Percentiles rank a stretch among this genome's conserved stretches.
Evolutionary conservation across 2,113 vertebrate species (phyloP).

Genomic region (Psephotus haematonotus): DNA sequence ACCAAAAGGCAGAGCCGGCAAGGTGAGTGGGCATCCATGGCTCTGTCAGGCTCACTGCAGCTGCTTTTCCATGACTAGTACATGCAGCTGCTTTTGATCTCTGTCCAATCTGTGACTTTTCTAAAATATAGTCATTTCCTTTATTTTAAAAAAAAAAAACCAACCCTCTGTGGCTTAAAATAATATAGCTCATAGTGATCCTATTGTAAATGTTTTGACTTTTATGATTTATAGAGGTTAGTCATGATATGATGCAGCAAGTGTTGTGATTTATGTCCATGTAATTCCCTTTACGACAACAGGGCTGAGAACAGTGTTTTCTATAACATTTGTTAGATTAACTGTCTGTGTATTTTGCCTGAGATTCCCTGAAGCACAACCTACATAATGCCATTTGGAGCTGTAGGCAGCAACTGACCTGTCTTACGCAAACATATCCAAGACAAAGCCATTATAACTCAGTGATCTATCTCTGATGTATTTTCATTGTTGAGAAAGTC

Average conservation of each 20-base stretch:
- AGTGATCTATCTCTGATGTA: background rate
- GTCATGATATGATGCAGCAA: background rate
- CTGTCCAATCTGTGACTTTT: background rate
- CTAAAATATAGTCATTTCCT: background rate
- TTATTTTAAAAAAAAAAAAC: background rate
- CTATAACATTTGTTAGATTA: background rate
- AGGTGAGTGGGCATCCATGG: conserved; percentile 58
- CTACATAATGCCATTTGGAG: background rate
- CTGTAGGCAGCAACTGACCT: background rate
- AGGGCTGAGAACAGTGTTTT: background rate
- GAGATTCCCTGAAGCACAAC: background rate
- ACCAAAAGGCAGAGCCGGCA: conserved; percentile 82
- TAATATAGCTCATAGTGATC: background rate
- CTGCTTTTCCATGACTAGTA: rapidly evolving
- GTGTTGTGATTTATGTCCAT: background rate
- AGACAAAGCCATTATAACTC: background rate
- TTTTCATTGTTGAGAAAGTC: background rate
- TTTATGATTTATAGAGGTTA: background rate
- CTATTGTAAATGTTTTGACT: background rate
- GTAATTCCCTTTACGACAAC: background rate
- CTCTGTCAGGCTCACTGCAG: background rate
- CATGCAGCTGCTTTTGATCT: background rate
- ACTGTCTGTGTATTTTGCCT: background rate
- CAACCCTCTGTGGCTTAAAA: background rate
- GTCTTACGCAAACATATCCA: background rate